These are phyloP conservation scores for Pyrgus malvae DNA, from an alignment of 2,888 invertebrate genomes.

Conservation along the genomic window DNA sequence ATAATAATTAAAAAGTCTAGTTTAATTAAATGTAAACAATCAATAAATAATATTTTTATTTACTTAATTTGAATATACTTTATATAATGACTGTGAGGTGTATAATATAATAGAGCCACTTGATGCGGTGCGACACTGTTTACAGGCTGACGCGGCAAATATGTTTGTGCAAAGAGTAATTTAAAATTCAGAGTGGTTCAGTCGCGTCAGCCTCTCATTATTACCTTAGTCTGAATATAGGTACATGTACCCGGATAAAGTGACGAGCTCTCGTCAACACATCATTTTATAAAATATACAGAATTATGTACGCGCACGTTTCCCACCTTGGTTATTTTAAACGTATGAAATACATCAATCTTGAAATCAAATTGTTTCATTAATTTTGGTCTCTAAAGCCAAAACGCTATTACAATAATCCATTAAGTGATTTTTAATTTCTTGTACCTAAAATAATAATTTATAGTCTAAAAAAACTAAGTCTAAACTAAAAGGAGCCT, in stretches of 20 bases:
- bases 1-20: too few species aligned
- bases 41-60: too few species aligned
- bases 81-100: too few species aligned
- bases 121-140: slow-evolving; percentile 42
- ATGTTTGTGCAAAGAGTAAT: slow-evolving; percentile 69
- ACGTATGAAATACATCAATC: background rate
- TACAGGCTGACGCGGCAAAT: slow-evolving; percentile 64
- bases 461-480: too few species aligned
- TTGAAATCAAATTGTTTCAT: background rate
- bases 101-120: slow-evolving; percentile 5
- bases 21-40: too few species aligned
- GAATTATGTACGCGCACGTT: slow-evolving; percentile 10
- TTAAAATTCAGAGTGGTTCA: slow-evolving; percentile 72
- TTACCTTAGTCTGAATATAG: slow-evolving; percentile 46
- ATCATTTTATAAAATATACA: slow-evolving; percentile 7
- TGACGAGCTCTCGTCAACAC: background rate
- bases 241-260: background rate
- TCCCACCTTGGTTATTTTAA: background rate
- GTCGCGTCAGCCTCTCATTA: slow-evolving; percentile 60
- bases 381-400: too few species aligned
- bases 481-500: too few species aligned
- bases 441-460: too few species aligned
- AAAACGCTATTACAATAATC: too few species aligned
- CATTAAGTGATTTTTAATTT: too few species aligned
- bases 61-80: too few species aligned